A percentile compares a stretch with the other conserved stretches of the same genome.
phyloP scores from a whole-genome alignment of 2,888 invertebrate species.

The Volucella bombylans region DNA sequence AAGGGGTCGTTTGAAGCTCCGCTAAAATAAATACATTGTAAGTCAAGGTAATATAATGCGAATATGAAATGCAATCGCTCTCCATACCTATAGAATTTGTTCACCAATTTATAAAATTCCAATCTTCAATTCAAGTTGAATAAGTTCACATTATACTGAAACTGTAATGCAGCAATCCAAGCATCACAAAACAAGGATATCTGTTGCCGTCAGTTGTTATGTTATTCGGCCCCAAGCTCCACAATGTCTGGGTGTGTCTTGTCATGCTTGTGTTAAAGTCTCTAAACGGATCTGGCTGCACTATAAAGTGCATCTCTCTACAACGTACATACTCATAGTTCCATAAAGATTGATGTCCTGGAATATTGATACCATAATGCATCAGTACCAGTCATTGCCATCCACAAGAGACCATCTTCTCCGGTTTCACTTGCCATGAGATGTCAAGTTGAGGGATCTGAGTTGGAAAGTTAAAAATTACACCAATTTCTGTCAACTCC shows the following conservation, averaged over 20 bases:
- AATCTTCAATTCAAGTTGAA: too few relatives aligned
- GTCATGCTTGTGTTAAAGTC: not conserved
- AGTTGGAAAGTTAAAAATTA: constrained; percentile 49
- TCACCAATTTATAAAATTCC: too few relatives aligned
- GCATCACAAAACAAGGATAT: constrained; percentile 13
- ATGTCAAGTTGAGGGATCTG: constrained; percentile 41
- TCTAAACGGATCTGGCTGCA: constrained; percentile 22
- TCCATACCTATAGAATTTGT: too few relatives aligned
- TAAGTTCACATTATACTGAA: not conserved
- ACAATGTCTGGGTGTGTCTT: not conserved
- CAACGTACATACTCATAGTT: not conserved
- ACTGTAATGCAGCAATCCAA: constrained; percentile 1
- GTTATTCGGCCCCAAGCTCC: not conserved
- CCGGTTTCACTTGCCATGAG: constrained; percentile 11
- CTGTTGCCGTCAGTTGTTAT: constrained; percentile 34
- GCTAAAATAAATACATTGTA: too few relatives aligned
- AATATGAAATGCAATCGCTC: too few relatives aligned
- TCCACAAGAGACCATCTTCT: not conserved
- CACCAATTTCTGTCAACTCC: constrained; percentile 43
- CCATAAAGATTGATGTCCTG: constrained; percentile 16
- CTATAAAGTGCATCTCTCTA: constrained; percentile 20
- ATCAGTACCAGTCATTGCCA: constrained; percentile 15
- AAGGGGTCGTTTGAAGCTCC: too few relatives aligned
- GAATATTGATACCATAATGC: constrained; percentile 44
- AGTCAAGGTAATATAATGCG: too few relatives aligned